A percentile compares a stretch with the other conserved stretches of the same genome.
Evolutionary conservation across 2,113 vertebrate genomes (phyloP).

Genomic region (Empidonax alnorum): DNA sequence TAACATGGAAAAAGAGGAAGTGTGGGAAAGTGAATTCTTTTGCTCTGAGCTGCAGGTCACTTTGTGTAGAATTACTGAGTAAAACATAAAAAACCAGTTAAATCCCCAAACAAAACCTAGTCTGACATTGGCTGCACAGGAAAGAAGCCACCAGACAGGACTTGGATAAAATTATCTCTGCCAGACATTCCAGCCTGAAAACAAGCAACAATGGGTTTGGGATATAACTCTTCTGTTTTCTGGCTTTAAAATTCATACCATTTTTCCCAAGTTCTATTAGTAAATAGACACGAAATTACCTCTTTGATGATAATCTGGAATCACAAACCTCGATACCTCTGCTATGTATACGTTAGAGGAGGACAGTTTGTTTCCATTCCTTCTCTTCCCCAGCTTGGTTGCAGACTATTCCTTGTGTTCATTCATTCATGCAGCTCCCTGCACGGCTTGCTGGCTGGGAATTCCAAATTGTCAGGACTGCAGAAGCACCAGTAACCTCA

Average conservation of each 20-base stretch:
- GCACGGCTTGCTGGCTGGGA: not conserved
- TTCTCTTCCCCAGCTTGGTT: not conserved
- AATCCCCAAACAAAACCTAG: not conserved
- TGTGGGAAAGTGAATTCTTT: not conserved
- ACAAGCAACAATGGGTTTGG: not conserved
- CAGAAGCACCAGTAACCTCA: conserved; percentile 9
- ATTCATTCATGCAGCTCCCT: not conserved
- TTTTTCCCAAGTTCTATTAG: not conserved
- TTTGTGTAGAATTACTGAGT: not conserved
- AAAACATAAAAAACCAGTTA: not conserved
- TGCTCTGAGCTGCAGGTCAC: not conserved
- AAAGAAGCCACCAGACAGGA: not conserved
- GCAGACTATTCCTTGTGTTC: not conserved
- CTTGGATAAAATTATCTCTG: not conserved
- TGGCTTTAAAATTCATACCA: not conserved
- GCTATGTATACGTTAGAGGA: not conserved
- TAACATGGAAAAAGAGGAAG: not conserved
- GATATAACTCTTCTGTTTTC: not conserved
- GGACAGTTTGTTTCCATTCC: not conserved
- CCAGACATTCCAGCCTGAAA: not conserved
- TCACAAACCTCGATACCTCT: not conserved
- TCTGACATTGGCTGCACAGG: not conserved
- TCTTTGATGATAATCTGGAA: not conserved
- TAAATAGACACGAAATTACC: not conserved
- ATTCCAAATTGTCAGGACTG: not conserved